These are phyloP conservation scores for Podarcis lilfordi DNA, from an alignment of 2,797 vertebrate genomes.

Conservation along the genomic window DNA sequence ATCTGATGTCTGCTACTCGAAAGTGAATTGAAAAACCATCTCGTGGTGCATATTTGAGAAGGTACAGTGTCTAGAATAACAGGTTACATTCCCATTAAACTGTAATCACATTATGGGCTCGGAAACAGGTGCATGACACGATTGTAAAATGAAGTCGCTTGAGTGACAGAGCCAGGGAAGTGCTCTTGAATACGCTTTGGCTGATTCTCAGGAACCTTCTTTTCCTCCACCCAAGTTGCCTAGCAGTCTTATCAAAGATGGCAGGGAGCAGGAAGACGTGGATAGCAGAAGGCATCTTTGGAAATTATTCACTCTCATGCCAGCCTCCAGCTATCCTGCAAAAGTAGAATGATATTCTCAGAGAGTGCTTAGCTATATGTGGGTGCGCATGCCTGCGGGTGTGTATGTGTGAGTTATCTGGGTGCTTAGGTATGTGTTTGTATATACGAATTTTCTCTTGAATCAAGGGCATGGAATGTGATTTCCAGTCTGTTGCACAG, in stretches of 20 bases:
- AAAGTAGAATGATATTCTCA: not conserved
- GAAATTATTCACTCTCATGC: not conserved
- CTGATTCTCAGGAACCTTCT: not conserved
- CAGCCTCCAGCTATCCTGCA: not conserved
- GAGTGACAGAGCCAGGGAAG: not conserved
- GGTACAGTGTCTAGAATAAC: not conserved
- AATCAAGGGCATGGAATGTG: not conserved
- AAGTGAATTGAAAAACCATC: not conserved
- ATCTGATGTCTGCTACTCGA: rapidly evolving
- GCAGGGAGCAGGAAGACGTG: not conserved
- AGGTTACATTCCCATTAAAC: not conserved
- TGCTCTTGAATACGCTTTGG: slow-evolving; percentile 14
- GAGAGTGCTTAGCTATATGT: not conserved
- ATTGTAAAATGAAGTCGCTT: not conserved
- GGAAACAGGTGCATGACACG: not conserved
- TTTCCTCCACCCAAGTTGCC: slow-evolving; percentile 3
- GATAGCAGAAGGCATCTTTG: not conserved
- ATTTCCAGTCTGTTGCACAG: not conserved
- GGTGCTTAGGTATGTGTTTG: not conserved
- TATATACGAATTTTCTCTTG: slow-evolving; percentile 4
- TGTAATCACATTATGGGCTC: not conserved
- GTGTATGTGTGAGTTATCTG: not conserved
- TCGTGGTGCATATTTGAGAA: not conserved
- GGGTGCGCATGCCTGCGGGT: not conserved
- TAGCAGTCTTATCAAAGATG: not conserved